Evolutionary conservation across 37 sponge, comb jelly and placozoan genomes (phyloP), one percentile per base, ranked within the genome.

Genomic region (Haliclona indistincta): DNA sequence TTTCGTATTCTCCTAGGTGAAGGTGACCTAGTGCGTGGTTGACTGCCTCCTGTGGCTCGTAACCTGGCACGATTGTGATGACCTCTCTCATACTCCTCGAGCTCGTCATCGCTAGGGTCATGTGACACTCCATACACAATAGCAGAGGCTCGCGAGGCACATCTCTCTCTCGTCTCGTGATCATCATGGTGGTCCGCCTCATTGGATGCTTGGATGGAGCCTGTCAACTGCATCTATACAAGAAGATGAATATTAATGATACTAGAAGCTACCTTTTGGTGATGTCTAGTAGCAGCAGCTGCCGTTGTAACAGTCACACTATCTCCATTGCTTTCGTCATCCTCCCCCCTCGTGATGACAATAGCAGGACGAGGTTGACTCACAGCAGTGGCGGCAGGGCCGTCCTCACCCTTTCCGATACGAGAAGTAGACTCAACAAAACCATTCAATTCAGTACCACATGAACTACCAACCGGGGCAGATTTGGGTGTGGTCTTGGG

Each of bases 1-100:
- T 56, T 86, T 26, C 75, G 67, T 47, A 86, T 20, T 22, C 23
- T 23, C 54, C 69, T 29, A 28, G 43, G 80, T 41, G 20, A 45
- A 60, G 26, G 45, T 67, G 49, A 47, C 13, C 49, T 8, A 58
- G 60, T 20, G 28, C 26, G 6, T 8, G 60, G 60, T 6, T 6
- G 22, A 25, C 22, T n/a, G 22, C 23, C 26, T 20, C 26, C 26
- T 8, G 60, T 25, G 51, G 15, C 51, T 47, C 15, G 51, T 47
- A 47, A 47, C 51, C 15, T 47, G 60, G 60, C 26, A 8, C 6
- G 22, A n/a, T 26, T 11, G 51, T 17, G 10, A 20, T 25, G 26
- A 11, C 6, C 26, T 58, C 60, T 58, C 25, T n/a, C 60, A 7
- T 44, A 4, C 6, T 33, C 63, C n/a, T 58, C 60, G 11, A 25